Conservation (phyloP, 1,140 invertebrate genomes). For the Cephus cinctus region DNA sequence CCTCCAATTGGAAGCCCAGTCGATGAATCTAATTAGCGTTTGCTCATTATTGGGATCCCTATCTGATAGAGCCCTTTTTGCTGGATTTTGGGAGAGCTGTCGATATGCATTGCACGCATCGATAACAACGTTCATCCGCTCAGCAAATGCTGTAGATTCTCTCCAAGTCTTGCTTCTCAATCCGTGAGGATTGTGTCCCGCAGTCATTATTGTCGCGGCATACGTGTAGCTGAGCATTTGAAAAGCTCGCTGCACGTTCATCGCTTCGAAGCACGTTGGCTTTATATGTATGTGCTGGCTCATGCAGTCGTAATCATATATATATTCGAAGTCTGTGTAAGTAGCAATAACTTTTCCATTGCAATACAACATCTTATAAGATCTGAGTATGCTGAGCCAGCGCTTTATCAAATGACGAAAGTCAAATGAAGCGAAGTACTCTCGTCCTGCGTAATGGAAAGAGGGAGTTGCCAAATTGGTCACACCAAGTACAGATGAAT, state of each 20-base stretch:
- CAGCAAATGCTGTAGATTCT: slow-evolving; percentile 11
- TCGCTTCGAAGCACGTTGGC: slow-evolving; percentile 20
- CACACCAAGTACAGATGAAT: not conserved
- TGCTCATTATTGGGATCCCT: not conserved
- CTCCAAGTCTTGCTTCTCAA: slow-evolving; percentile 14
- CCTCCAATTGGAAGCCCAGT: not conserved
- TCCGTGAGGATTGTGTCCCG: slow-evolving; percentile 10
- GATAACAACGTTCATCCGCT: not conserved
- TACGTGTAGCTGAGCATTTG: slow-evolving; percentile 17
- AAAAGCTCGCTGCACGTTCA: slow-evolving; percentile 24
- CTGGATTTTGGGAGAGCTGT: too few relatives aligned
- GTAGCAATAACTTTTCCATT: slow-evolving; percentile 14
- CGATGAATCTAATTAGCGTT: too few relatives aligned
- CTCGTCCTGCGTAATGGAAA: not conserved
- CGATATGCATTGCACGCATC: not conserved
- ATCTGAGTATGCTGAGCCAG: slow-evolving; percentile 11
- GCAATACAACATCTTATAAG: slow-evolving; percentile 12
- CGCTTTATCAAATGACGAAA: slow-evolving; percentile 25
- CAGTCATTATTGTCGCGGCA: slow-evolving; percentile 13
- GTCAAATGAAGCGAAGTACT: slow-evolving; percentile 13
- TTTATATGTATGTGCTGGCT: slow-evolving; percentile 16
- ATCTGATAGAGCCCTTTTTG: not conserved
- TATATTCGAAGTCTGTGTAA: slow-evolving; percentile 21
- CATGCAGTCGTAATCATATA: slow-evolving; percentile 13
- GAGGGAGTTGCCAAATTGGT: not conserved